Evolutionary conservation across 2,888 invertebrate species (phyloP), one percentile per base, ranked within the genome.

Genomic region (Hirtodrosophila confusa): DNA sequence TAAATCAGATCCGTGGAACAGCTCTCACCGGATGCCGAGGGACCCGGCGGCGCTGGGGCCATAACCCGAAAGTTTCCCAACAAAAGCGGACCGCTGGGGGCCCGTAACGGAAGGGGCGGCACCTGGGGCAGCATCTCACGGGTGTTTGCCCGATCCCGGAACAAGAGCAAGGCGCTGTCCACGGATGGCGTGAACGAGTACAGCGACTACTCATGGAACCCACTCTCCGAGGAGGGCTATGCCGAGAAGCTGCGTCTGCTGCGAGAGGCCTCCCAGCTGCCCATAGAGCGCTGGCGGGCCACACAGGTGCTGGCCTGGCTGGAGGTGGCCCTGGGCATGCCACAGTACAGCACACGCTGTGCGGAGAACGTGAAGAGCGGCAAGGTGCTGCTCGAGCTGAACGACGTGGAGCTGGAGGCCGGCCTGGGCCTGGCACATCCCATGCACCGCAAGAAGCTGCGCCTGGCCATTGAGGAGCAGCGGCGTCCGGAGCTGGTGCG

Each of bases 361-460:
- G 96, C 97, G 17, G 97, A 98, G 90, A 98, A 98, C 91, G 96
- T 98, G 71, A 98, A 98, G 91, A 98, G 97, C 90, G 98, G 98
- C 84, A 98, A 97, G 94, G 98, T 98, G 86, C 93, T 98, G 89
- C 94, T 98, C 84, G 98, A 97, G 92, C 93, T 98, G 88, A 96
- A 96, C 90, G 98, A 98, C 90, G 94, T 95, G 53, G 98, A 98
- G 90, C 92, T 98, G 90, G 97, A 97, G 92, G 95, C 96, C 54
- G 97, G 97, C 4, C 93, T 98, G 61, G 97, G 97, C n/a, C 95
- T 98, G 82, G 93, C 95, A 56, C 97, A 98, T 93, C 96, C 97
- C 40, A 96, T 98, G 94, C 98, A 98, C 91, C 94, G 97, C 86
- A 97, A 97, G 92, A 98, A 98, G 91, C 93, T 98, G 68, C 93